Evolutionary conservation across 2,797 vertebrate species (phyloP).

Genomic region (Geotrypetes seraphini): DNA sequence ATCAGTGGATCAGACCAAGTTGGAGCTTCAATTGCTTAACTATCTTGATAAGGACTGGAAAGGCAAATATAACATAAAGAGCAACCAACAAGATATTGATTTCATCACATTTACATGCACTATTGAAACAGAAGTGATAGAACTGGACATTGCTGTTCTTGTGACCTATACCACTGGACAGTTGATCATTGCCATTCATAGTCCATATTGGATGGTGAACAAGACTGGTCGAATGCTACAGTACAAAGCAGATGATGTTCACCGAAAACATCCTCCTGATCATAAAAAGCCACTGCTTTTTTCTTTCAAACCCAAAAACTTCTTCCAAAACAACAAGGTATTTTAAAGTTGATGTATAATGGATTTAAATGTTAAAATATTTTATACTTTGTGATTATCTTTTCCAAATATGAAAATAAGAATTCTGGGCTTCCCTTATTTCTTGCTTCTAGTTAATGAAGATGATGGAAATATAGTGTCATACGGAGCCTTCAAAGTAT

Average conservation of each 20-base stretch:
- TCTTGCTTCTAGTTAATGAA: too few relatives aligned
- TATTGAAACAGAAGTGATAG: conserved; percentile 53
- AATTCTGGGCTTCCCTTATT: too few relatives aligned
- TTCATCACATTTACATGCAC: conserved; percentile 75
- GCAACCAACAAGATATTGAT: conserved; percentile 77
- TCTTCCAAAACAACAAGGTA: conserved; percentile 93
- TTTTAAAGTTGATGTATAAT: too few relatives aligned
- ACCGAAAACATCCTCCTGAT: conserved; percentile 87
- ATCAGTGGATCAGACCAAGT: conserved; percentile 67
- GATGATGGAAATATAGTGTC: too few relatives aligned
- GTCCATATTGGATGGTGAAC: conserved; percentile 97
- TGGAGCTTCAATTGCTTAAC: conserved; percentile 68
- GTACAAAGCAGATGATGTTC: conserved; percentile 94
- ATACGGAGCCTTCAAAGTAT: too few relatives aligned
- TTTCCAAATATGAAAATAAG: too few relatives aligned
- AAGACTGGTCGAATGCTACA: conserved; percentile 87
- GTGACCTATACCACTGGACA: conserved; percentile 75
- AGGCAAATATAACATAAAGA: conserved; percentile 64
- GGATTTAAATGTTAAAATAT: background rate
- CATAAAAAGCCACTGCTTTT: conserved; percentile 89
- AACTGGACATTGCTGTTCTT: conserved; percentile 85
- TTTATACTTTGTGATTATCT: too few relatives aligned
- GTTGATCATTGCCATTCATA: conserved; percentile 73
- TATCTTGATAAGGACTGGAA: conserved; percentile 86
- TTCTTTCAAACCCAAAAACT: conserved; percentile 89